Evolutionary conservation across 2,888 invertebrate species (phyloP).

Genomic region (Sisyra nigra): DNA sequence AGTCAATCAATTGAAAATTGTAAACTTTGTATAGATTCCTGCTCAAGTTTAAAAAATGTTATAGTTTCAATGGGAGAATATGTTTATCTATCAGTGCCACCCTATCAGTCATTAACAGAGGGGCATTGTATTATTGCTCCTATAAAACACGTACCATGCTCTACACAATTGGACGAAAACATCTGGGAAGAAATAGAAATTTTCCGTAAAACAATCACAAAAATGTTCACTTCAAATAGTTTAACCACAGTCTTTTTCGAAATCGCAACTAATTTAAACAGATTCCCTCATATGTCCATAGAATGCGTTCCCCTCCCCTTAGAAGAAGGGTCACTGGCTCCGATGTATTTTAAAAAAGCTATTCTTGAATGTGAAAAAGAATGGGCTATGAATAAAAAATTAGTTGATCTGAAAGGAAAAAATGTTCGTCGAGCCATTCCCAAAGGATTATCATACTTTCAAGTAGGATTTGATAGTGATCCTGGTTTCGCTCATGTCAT

Average conservation of each 20-base stretch:
- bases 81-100: constrained; percentile 73
- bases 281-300: constrained; percentile 68
- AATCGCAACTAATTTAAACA: constrained; percentile 56
- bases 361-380: constrained; percentile 87
- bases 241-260: constrained; percentile 69
- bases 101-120: constrained; percentile 59
- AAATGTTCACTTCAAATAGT: constrained; percentile 62
- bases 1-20: constrained; percentile 64
- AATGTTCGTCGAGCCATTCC: constrained; percentile 72
- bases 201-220: constrained; percentile 60
- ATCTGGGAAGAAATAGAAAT: constrained; percentile 78
- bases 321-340: constrained; percentile 74
- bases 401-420: constrained; percentile 52
- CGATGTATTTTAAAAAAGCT: constrained; percentile 97
- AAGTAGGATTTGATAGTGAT: constrained; percentile 82
- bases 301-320: constrained; percentile 79
- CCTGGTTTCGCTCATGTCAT: constrained; percentile 94
- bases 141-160: constrained; percentile 60
- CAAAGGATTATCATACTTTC: constrained; percentile 88
- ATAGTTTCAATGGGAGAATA: constrained; percentile 66
- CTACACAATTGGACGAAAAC: constrained; percentile 83
- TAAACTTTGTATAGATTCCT: constrained; percentile 65
- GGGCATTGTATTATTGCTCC: constrained; percentile 82
- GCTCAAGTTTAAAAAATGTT: constrained; percentile 66
- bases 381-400: constrained; percentile 90